Evolutionary conservation across 2,888 invertebrate genomes (phyloP).

Genomic region (Cephus sareptanus): DNA sequence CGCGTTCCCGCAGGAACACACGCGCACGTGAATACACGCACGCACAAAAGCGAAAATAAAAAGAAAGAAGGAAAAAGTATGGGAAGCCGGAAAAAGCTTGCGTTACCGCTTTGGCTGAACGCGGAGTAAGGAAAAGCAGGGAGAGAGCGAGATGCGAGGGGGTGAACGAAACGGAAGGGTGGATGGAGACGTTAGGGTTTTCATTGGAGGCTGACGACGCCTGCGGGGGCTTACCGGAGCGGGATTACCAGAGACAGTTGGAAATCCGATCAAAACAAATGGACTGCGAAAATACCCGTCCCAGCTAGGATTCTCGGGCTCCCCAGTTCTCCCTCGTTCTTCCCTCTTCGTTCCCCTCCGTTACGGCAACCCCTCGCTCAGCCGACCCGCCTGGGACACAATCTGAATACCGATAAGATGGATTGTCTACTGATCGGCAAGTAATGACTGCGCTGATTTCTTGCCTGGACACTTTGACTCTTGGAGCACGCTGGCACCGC

Average conservation of each 20-base stretch:
- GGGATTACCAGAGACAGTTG: constrained; percentile 62
- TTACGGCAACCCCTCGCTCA: neutral
- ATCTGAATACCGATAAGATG: constrained; percentile 59
- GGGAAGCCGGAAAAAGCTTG: constrained; percentile 1
- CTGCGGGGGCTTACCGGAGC: constrained; percentile 55
- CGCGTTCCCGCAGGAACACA: no score
- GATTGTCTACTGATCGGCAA: constrained; percentile 55
- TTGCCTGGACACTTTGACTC: constrained; percentile 11
- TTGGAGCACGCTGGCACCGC: no score
- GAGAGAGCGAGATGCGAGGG: constrained; percentile 6
- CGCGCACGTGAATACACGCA: no score
- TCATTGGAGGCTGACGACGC: constrained; percentile 58
- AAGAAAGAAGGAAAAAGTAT: neutral
- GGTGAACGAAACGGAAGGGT: constrained; percentile 25
- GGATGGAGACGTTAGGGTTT: constrained; percentile 55
- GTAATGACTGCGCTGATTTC: constrained; percentile 49
- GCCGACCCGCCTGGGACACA: constrained; percentile 29
- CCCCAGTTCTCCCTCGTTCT: constrained; percentile 10
- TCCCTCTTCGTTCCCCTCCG: constrained; percentile 6
- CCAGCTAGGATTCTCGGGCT: constrained; percentile 10
- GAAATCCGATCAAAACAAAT: constrained; percentile 65
- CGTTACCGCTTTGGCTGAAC: constrained; percentile 1
- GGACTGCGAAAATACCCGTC: constrained; percentile 57
- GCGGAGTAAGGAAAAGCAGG: constrained; percentile 8
- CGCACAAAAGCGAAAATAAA: neutral